Conservation (phyloP, 2,797 vertebrate species). For the Microcaecilia unicolor region DNA sequence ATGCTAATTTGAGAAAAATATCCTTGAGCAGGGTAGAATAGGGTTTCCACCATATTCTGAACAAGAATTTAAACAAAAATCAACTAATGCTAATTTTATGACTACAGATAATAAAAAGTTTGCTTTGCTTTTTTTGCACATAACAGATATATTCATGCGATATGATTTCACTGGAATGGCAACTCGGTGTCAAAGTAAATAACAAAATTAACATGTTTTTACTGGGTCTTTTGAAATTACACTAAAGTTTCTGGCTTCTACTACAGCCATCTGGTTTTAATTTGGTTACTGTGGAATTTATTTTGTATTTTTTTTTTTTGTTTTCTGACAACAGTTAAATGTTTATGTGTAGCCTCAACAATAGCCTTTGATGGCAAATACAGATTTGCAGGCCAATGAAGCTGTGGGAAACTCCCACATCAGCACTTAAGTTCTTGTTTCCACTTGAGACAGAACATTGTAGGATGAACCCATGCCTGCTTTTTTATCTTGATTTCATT, state of each 20-base stretch:
- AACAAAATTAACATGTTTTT: constrained; percentile 30
- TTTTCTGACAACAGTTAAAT: constrained; percentile 47
- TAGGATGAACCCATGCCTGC: constrained; percentile 12
- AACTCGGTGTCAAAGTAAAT: constrained; percentile 28
- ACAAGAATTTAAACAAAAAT: too few relatives aligned
- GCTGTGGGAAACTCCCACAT: constrained; percentile 71
- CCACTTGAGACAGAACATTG: constrained; percentile 7
- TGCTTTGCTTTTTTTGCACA: constrained; percentile 6
- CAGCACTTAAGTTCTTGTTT: constrained; percentile 37
- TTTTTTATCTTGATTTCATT: not conserved
- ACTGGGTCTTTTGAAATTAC: constrained; percentile 20
- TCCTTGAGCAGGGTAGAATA: too few relatives aligned
- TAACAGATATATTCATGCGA: constrained; percentile 15
- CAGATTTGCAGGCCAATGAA: constrained; percentile 25
- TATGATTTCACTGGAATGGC: constrained; percentile 15
- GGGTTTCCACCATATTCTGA: too few relatives aligned
- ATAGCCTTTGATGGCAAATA: constrained; percentile 55
- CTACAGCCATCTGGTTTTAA: constrained; percentile 56
- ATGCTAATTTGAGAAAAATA: too few relatives aligned
- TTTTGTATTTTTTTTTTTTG: constrained; percentile 31
- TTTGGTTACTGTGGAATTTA: constrained; percentile 51
- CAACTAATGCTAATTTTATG: not conserved
- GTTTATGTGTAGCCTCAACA: constrained; percentile 59
- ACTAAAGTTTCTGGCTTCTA: constrained; percentile 24
- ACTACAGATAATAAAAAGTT: constrained; percentile 1